These are phyloP conservation scores for Dasysyrphus tricinctus DNA, from an alignment of 2,888 invertebrate genomes.

Conservation along the genomic window DNA sequence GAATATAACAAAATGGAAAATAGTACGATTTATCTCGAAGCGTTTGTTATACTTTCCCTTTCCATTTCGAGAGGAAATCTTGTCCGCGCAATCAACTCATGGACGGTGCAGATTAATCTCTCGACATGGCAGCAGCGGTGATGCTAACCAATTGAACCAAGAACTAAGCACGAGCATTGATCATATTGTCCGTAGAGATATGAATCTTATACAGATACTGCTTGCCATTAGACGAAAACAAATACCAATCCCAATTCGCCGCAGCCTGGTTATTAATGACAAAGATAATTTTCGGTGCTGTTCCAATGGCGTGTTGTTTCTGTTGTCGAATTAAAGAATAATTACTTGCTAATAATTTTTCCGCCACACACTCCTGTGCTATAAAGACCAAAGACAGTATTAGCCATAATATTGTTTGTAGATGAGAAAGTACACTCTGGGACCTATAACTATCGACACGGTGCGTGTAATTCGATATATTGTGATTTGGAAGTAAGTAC, in stretches of 20 bases:
- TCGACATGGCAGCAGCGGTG: conserved; percentile 51
- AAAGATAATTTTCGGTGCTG: conserved; percentile 67
- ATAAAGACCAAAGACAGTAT: background rate
- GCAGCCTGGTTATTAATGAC: conserved; percentile 56
- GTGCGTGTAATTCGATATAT: conserved; percentile 49
- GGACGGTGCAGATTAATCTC: conserved; percentile 60
- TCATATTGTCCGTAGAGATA: conserved; percentile 67
- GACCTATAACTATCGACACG: background rate
- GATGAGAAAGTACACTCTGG: conserved; percentile 19
- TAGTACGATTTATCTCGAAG: conserved; percentile 32
- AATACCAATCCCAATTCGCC: conserved; percentile 64
- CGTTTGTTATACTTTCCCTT: conserved; percentile 70
- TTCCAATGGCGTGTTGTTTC: conserved; percentile 57
- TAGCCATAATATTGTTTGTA: conserved; percentile 9
- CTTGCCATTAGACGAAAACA: conserved; percentile 20
- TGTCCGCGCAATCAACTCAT: conserved; percentile 58
- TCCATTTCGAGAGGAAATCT: conserved; percentile 67
- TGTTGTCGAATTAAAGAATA: conserved; percentile 69
- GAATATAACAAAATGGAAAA: conserved; percentile 47
- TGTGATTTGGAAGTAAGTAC: conserved; percentile 8
- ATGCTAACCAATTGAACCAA: conserved; percentile 57
- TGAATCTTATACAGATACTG: conserved; percentile 48
- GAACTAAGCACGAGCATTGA: conserved; percentile 50
- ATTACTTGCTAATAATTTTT: conserved; percentile 49
- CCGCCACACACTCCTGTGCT: background rate